Percentiles rank a stretch among this genome's conserved stretches.
These are phyloP conservation scores for Helicoverpa armigera DNA, from an alignment of 1,140 invertebrate genomes.

Conservation along the genomic window DNA sequence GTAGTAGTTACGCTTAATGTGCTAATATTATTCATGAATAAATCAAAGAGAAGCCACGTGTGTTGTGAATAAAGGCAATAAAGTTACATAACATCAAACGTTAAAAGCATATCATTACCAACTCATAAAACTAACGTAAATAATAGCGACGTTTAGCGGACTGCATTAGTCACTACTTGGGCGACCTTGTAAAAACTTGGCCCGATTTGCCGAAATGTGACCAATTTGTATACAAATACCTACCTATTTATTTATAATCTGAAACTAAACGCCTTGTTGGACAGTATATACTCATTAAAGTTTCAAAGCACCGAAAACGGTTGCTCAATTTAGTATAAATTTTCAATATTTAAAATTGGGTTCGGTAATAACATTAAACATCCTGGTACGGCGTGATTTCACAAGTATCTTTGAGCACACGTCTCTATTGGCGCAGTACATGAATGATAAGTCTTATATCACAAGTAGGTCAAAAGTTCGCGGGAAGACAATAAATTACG, in stretches of 20 bases:
- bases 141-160: neutral
- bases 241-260: constrained; percentile 14
- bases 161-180: constrained; percentile 33
- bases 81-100: neutral
- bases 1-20: neutral
- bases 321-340: neutral
- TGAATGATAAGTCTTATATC: constrained; percentile 36
- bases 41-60: neutral
- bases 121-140: constrained; percentile 25
- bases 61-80: neutral
- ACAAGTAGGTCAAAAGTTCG: constrained; percentile 44
- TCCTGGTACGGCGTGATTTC: constrained; percentile 23
- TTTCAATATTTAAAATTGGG: constrained; percentile 7
- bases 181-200: constrained; percentile 50
- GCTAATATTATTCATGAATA: neutral
- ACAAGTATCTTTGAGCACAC: constrained; percentile 17
- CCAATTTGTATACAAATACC: constrained; percentile 36
- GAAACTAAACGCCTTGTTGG: neutral
- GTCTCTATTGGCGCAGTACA: constrained; percentile 6
- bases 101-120: constrained; percentile 40
- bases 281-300: neutral
- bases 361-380: constrained; percentile 16
- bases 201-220: constrained; percentile 39
- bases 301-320: neutral
- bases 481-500: constrained; percentile 13